Evolutionary conservation across 2,113 vertebrate species (phyloP).

Genomic region (Balaeniceps rex): DNA sequence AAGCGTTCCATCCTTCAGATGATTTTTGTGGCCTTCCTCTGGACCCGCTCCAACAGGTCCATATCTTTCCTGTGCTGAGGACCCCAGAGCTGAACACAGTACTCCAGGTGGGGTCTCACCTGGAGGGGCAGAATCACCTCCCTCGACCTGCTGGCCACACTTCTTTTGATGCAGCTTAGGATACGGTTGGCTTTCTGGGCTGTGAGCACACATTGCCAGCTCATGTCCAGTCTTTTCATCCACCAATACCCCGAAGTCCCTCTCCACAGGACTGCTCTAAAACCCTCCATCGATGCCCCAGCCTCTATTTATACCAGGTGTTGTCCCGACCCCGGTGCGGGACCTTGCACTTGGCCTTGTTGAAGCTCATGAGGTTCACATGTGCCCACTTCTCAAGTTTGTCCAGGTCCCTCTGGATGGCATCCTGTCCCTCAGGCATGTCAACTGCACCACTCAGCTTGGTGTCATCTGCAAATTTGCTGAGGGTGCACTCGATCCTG

Average conservation of each 20-base stretch:
- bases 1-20: neutral
- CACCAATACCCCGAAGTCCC: neutral
- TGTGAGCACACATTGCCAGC: accelerated
- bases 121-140: neutral
- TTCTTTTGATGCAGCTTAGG: neutral
- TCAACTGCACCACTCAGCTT: neutral
- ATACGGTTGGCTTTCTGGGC: neutral
- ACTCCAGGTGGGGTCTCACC: neutral
- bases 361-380: neutral
- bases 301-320: neutral
- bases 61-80: no score
- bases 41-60: neutral
- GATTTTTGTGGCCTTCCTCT: neutral
- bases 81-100: neutral
- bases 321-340: neutral
- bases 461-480: neutral
- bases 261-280: neutral
- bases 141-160: accelerated
- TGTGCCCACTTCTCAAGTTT: accelerated
- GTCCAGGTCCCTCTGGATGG: neutral
- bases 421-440: neutral
- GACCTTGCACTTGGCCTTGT: neutral
- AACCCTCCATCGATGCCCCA: neutral
- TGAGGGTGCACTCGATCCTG: neutral
- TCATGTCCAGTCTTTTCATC: neutral